Conservation (phyloP, 2,113 vertebrate genomes). For the Tretioscincus oriximinensis region DNA sequence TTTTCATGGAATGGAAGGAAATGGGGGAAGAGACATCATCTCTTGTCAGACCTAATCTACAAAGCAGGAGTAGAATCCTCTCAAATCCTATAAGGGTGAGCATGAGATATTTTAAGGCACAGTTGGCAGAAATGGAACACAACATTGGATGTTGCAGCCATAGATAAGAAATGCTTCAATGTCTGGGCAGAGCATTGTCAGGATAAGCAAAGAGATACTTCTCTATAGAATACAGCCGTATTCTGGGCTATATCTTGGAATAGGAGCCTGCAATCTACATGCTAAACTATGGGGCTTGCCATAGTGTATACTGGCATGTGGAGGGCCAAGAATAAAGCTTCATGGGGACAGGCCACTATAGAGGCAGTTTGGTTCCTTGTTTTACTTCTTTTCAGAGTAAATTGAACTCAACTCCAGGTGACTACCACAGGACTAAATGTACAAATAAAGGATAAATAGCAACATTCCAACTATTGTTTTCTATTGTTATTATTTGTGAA, state of each 20-base stretch:
- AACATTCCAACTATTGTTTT: too few relatives aligned
- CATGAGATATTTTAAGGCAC: neutral
- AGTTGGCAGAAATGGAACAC: neutral
- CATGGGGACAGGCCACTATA: too few relatives aligned
- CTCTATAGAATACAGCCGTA: too few relatives aligned
- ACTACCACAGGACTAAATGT: too few relatives aligned
- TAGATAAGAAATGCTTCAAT: neutral
- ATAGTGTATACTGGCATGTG: too few relatives aligned
- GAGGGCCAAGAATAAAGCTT: too few relatives aligned
- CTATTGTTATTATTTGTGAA: too few relatives aligned
- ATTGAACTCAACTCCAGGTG: too few relatives aligned
- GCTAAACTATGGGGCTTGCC: too few relatives aligned
- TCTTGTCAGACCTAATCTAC: neutral
- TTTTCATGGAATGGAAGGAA: neutral
- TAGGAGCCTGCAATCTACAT: too few relatives aligned
- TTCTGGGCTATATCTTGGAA: too few relatives aligned
- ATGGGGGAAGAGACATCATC: neutral
- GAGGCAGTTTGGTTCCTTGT: neutral
- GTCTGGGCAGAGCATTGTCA: neutral
- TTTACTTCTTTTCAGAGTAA: neutral
- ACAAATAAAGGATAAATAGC: too few relatives aligned
- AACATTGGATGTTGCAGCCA: neutral
- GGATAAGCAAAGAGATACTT: neutral
- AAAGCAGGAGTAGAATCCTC: neutral
- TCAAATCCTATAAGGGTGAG: neutral